Evolutionary conservation across 1,140 invertebrate species (phyloP), one percentile per base, ranked within the genome.

Genomic region (Aculops lycopersici): DNA sequence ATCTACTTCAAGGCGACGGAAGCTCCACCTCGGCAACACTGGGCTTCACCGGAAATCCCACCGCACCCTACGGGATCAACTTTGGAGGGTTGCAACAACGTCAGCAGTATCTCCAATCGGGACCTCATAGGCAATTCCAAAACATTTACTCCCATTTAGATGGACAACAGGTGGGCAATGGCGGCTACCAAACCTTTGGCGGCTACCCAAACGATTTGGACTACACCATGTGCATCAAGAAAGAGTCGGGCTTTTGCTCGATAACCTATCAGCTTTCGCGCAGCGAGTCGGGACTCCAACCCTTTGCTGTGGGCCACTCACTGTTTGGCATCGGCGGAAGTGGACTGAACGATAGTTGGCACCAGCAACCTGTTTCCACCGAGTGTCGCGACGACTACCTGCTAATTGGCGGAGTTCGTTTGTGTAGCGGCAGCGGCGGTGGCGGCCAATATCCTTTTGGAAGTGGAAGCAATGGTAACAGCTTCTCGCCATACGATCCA

Each of bases 171-270:
- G 24, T 31, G 24, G 24, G 24, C 24, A n/a, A 31, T 8, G 8
- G 24, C 24, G n/a, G n/a, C 24, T 8, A 8, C n/a, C 8, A 8
- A 8, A n/a, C 8, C 8, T n/a, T 31, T 8, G 24, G 24, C n/a
- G 50, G 50, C 5, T 51, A 51, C 39, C 50, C 49, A 12, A 51
- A 76, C 51, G 71, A 56, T 43, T 74, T 78, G 39, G 52, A 53
- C 39, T 53, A 53, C 39, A 41, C 50, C 35, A 51, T 54, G 3
- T 53, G 52, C 35, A 43, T 53, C 20, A 37, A 45, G 15, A 48
- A 52, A 38, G 52, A 53, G 20, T 40, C 51, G 2, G 52, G 51
- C 12, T 53, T 50, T 39, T 53, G 52, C 40, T 51, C 50, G 8
- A 44, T 53, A 14, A 74, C 64, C 0, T 74, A 72, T 45, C 45